Percentiles rank a stretch among this genome's conserved stretches.
Evolutionary conservation across 2,797 vertebrate genomes (phyloP).

Genomic region (Mormyrops boulengeri): DNA sequence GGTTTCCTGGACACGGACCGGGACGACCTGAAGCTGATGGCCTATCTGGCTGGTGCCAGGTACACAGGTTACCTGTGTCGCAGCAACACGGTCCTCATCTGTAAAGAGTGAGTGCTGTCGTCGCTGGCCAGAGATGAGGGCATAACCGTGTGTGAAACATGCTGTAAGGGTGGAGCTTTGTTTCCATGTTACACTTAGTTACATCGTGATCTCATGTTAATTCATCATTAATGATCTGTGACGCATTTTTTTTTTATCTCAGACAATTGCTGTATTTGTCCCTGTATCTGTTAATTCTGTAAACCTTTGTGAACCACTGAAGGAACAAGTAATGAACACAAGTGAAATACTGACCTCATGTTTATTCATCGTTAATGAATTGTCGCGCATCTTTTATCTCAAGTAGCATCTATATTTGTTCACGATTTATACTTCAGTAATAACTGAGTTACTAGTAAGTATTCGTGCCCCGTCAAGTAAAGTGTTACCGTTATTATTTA

Average conservation of each 20-base stretch:
- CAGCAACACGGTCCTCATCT: slow-evolving; percentile 94
- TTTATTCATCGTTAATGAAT: not conserved
- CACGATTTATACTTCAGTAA: not conserved
- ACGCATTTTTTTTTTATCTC: not conserved
- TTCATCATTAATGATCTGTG: not conserved
- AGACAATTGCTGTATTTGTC: not conserved
- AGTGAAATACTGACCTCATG: too few species aligned
- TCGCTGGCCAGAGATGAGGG: not conserved
- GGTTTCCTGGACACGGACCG: slow-evolving; percentile 91
- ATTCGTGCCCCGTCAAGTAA: not conserved
- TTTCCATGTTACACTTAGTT: not conserved
- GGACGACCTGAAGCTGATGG: slow-evolving; percentile 94
- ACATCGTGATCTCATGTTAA: not conserved
- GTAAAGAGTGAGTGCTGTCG: slow-evolving; percentile 80
- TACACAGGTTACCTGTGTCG: slow-evolving; percentile 94
- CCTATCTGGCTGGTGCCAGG: slow-evolving; percentile 83
- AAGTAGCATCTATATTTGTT: not conserved
- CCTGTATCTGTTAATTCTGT: not conserved
- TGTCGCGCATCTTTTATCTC: not conserved
- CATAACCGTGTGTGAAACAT: not conserved
- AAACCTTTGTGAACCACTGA: not conserved
- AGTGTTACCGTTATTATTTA: not conserved
- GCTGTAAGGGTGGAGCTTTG: not conserved
- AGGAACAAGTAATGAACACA: not conserved
- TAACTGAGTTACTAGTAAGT: not conserved